Evolutionary conservation across 2,888 invertebrate species (phyloP).

Genomic region (Carpatolechia fugitivella): DNA sequence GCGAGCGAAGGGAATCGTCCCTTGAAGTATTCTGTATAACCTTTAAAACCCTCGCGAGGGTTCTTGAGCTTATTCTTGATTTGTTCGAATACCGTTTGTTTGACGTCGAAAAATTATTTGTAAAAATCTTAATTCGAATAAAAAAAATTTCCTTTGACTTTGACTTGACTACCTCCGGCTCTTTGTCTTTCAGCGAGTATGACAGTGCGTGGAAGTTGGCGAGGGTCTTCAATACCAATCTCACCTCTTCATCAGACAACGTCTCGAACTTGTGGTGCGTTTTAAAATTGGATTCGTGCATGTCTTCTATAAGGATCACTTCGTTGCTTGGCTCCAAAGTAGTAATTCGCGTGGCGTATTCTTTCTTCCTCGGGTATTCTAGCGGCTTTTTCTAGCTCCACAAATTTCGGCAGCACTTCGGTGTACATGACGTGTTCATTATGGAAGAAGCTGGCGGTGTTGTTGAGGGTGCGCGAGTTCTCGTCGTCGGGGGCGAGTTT

Average conservation of each 20-base stretch:
- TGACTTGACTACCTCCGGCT: too few species aligned
- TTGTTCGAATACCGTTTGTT: slow-evolving; percentile 28
- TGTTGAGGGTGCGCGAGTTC: slow-evolving; percentile 22
- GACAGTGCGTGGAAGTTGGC: slow-evolving; percentile 39
- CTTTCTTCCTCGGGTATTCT: slow-evolving; percentile 32
- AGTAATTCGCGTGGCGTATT: slow-evolving; percentile 35
- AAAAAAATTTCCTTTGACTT: too few species aligned
- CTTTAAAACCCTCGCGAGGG: neutral
- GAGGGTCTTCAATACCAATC: slow-evolving; percentile 34
- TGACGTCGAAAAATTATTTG: too few species aligned
- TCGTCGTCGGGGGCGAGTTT: slow-evolving; percentile 43
- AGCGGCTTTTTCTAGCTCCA: slow-evolving; percentile 29
- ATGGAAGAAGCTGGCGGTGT: slow-evolving; percentile 25
- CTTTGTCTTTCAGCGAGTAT: slow-evolving; percentile 35
- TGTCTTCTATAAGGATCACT: slow-evolving; percentile 44
- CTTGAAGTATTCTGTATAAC: neutral
- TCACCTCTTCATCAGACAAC: slow-evolving; percentile 20
- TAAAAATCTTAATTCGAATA: too few species aligned
- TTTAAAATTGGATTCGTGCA: slow-evolving; percentile 28
- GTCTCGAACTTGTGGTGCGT: slow-evolving; percentile 34
- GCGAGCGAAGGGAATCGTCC: too few species aligned
- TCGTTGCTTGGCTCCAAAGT: slow-evolving; percentile 11
- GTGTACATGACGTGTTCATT: slow-evolving; percentile 42
- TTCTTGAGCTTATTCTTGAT: slow-evolving; percentile 13
- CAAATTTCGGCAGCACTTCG: slow-evolving; percentile 35